phyloP scores from a whole-genome alignment of 2,888 invertebrate species.

The Exocentrus adspersus region DNA sequence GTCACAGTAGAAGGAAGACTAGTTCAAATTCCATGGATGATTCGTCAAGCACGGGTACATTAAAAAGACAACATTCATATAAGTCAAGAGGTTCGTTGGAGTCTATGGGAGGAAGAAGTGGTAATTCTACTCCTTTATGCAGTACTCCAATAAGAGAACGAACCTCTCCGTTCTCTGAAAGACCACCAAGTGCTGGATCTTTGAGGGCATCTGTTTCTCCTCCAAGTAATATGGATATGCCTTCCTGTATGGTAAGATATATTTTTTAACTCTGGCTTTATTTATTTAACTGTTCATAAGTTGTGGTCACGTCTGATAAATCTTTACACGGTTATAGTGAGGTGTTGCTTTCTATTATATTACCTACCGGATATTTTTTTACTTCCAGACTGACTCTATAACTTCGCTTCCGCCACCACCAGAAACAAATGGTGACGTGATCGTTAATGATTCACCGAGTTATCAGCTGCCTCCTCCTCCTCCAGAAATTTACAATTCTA shows the following conservation, averaged over 20 bases:
- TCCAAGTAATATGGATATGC: slow-evolving; percentile 53
- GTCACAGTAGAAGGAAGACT: slow-evolving; percentile 67
- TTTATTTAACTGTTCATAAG: too few species aligned
- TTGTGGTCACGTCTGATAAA: too few species aligned
- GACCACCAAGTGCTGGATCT: slow-evolving; percentile 55
- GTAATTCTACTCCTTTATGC: slow-evolving; percentile 63
- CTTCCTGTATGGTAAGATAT: slow-evolving; percentile 60
- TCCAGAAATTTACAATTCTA: slow-evolving; percentile 79
- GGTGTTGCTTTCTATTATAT: too few species aligned
- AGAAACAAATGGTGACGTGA: slow-evolving; percentile 65
- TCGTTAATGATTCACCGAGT: slow-evolving; percentile 63
- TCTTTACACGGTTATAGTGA: too few species aligned
- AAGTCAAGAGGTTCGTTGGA: slow-evolving; percentile 65
- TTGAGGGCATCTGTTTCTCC: slow-evolving; percentile 53
- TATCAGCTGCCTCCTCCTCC: slow-evolving; percentile 78
- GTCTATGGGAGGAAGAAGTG: slow-evolving; percentile 65
- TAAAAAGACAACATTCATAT: slow-evolving; percentile 71
- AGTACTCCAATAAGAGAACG: slow-evolving; percentile 66
- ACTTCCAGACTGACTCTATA: slow-evolving; percentile 67
- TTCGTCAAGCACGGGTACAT: slow-evolving; percentile 63
- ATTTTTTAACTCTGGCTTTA: too few species aligned
- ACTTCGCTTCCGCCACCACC: slow-evolving; percentile 66
- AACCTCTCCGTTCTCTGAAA: slow-evolving; percentile 59
- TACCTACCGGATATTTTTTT: too few species aligned
- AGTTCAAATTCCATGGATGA: slow-evolving; percentile 60